A percentile compares a stretch with the other conserved stretches of the same genome.
phyloP scores from a whole-genome alignment of 2,888 invertebrate species.

The Watsonalla cultraria region DNA sequence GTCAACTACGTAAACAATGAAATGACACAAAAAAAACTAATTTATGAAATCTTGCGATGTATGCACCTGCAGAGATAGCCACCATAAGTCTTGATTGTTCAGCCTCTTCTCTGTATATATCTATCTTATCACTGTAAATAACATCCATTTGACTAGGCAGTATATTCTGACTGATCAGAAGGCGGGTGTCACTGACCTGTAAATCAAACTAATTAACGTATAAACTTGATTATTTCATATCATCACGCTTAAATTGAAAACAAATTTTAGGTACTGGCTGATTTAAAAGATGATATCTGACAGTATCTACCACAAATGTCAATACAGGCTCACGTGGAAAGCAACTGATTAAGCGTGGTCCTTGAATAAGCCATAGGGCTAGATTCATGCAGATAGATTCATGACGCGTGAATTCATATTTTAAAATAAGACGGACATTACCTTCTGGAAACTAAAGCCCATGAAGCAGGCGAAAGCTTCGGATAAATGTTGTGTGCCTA shows the following conservation, averaged over 20 bases:
- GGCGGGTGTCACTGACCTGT: slow-evolving; percentile 8
- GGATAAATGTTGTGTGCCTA: slow-evolving; percentile 62
- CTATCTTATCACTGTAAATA: slow-evolving; percentile 27
- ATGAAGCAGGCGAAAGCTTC: slow-evolving; percentile 69
- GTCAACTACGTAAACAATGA: too few relatives aligned
- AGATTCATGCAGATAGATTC: too few relatives aligned
- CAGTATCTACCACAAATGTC: too few relatives aligned
- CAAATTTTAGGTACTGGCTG: too few relatives aligned
- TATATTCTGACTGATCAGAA: not conserved
- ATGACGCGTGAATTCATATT: too few relatives aligned
- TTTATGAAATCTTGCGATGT: not conserved
- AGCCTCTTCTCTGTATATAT: slow-evolving; percentile 56
- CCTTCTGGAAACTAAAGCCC: slow-evolving; percentile 47
- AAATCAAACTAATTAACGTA: not conserved
- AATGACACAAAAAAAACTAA: not conserved
- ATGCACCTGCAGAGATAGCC: slow-evolving; percentile 60
- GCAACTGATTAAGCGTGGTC: too few relatives aligned
- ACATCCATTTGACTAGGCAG: slow-evolving; percentile 22
- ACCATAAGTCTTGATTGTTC: slow-evolving; percentile 68
- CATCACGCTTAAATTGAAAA: too few relatives aligned
- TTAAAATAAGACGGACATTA: slow-evolving; percentile 10
- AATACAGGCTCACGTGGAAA: too few relatives aligned
- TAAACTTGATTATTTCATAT: not conserved
- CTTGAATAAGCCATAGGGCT: too few relatives aligned
- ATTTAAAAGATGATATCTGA: too few relatives aligned